These are phyloP conservation scores for Apteryx mantelli DNA, from an alignment of 2,113 vertebrate species.

Conservation along the genomic window DNA sequence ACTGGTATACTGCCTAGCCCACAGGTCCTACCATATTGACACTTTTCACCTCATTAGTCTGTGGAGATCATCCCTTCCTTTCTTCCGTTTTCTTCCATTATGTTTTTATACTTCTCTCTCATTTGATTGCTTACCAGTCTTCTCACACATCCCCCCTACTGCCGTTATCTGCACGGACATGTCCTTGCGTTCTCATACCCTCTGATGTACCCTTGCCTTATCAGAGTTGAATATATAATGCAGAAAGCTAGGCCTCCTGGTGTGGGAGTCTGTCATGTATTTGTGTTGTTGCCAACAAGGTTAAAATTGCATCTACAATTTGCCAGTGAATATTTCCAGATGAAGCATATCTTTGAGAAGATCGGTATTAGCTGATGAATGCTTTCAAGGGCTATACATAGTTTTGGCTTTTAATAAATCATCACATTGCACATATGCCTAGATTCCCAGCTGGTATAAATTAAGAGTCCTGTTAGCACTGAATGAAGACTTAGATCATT, in stretches of 20 bases:
- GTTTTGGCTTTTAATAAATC: not conserved
- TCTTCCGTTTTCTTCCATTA: not conserved
- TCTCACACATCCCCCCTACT: not conserved
- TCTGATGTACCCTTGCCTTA: not conserved
- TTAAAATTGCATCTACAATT: not conserved
- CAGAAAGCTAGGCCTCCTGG: not conserved
- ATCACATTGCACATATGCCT: not conserved
- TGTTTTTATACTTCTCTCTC: not conserved
- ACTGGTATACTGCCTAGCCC: not conserved
- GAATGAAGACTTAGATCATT: not conserved
- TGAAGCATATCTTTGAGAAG: not conserved
- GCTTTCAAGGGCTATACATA: not conserved
- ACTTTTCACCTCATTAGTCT: not conserved
- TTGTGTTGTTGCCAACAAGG: not conserved
- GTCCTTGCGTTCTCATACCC: not conserved
- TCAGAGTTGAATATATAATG: not conserved
- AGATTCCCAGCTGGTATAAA: not conserved
- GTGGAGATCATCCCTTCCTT: not conserved
- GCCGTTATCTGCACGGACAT: not conserved
- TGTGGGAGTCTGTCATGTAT: not conserved
- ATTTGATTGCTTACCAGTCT: not conserved
- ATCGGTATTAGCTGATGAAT: not conserved
- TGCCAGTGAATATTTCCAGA: not conserved
- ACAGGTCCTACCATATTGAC: accelerated
- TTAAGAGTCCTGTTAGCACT: not conserved